Conservation (phyloP, 2,888 invertebrate species). For the Lumbricus terrestris region DNA sequence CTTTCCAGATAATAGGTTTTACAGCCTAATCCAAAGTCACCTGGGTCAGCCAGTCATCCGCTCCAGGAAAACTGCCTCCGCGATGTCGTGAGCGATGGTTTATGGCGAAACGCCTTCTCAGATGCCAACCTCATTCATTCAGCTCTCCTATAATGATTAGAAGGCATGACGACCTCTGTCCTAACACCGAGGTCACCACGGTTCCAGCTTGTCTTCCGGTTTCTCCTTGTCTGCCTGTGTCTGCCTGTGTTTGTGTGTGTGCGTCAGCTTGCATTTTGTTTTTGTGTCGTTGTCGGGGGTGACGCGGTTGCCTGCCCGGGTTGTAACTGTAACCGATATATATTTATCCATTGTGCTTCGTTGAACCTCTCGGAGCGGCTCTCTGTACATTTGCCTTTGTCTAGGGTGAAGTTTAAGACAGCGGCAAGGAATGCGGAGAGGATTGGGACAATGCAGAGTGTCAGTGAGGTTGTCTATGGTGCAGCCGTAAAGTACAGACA, state of each 20-base stretch:
- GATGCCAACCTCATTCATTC: conserved; percentile 3
- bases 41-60: not conserved
- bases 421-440: not conserved
- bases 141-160: not conserved
- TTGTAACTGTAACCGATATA: not conserved
- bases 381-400: not conserved
- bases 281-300: not conserved
- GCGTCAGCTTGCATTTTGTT: too few species aligned
- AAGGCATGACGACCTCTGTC: not conserved
- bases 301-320: not conserved
- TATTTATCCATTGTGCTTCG: not conserved
- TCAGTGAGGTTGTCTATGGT: not conserved
- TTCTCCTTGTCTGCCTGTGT: not conserved
- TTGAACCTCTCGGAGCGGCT: not conserved
- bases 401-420: not conserved
- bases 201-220: not conserved
- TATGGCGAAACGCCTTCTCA: not conserved
- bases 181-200: not conserved
- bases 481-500: not conserved
- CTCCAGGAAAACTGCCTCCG: not conserved
- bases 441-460: not conserved
- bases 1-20: not conserved
- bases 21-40: not conserved
- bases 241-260: not conserved
- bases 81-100: not conserved